A percentile compares a stretch with the other conserved stretches of the same genome.
These are phyloP conservation scores for Scolopax bukidnonensis DNA, from an alignment of 2,797 vertebrate species.

Conservation along the genomic window DNA sequence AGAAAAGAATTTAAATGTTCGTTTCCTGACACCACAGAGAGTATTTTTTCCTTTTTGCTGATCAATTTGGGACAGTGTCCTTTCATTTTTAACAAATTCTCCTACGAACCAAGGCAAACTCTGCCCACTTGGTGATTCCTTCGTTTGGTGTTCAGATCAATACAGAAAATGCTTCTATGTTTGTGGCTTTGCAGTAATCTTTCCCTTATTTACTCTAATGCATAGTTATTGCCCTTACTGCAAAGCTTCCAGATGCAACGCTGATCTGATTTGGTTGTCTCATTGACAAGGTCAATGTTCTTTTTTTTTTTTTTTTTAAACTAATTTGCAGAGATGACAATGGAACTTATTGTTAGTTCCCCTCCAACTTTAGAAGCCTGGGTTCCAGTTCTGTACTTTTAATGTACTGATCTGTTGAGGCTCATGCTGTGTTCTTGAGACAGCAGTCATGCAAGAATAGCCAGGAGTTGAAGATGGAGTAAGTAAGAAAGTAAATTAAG, in stretches of 20 bases:
- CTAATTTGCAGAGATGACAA: background rate
- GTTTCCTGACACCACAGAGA: background rate
- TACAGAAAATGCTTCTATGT: background rate
- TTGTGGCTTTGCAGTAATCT: background rate
- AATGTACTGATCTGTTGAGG: background rate
- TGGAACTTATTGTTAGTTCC: background rate
- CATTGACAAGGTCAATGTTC: background rate
- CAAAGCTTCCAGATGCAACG: background rate
- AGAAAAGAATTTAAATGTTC: background rate
- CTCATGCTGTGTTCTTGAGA: background rate
- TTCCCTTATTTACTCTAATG: background rate
- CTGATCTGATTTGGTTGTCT: background rate
- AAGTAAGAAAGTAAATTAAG: background rate
- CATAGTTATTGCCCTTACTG: background rate
- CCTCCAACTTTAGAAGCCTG: background rate
- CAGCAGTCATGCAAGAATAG: background rate
- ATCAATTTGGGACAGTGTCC: background rate
- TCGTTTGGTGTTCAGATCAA: background rate
- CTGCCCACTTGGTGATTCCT: background rate
- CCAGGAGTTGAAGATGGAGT: background rate
- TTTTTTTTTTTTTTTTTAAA: background rate
- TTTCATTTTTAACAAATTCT: background rate
- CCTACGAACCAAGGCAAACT: background rate
- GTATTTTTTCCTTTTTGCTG: background rate
- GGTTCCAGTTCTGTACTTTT: background rate